Percentiles rank a stretch among this genome's conserved stretches.
These are phyloP conservation scores for Lepisosteus oculatus DNA, from an alignment of 2,113 vertebrate genomes.

Conservation along the genomic window DNA sequence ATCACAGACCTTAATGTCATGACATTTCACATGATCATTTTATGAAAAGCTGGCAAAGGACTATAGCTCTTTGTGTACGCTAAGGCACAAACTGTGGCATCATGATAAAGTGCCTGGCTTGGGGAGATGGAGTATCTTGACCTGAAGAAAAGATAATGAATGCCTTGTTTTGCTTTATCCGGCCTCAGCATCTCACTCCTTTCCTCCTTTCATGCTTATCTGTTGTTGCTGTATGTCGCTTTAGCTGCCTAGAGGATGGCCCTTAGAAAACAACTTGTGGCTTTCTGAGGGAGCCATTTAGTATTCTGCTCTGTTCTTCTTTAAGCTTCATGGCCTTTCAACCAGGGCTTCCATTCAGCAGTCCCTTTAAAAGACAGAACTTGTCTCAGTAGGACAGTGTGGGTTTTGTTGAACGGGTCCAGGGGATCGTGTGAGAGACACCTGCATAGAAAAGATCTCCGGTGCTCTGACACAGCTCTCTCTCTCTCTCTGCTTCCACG, in stretches of 20 bases:
- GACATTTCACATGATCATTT: no score
- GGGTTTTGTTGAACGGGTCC: constrained; percentile 5
- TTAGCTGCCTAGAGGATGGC: constrained; percentile 2
- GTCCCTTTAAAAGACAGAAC: constrained; percentile 10
- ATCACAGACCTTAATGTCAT: no score
- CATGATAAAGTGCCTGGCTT: neutral
- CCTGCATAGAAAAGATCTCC: neutral
- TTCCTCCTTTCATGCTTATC: constrained; percentile 25
- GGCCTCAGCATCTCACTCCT: neutral
- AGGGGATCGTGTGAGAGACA: neutral
- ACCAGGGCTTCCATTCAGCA: constrained; percentile 1
- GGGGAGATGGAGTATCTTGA: neutral
- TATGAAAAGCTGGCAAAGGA: no score
- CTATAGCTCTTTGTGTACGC: no score
- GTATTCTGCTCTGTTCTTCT: constrained; percentile 26
- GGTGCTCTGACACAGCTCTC: neutral
- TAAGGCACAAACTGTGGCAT: neutral
- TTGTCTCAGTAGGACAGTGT: constrained; percentile 11
- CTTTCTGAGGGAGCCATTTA: constrained; percentile 28
- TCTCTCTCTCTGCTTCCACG: neutral
- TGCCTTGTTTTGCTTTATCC: constrained; percentile 8
- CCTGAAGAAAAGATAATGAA: constrained; percentile 23
- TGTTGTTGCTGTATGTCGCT: constrained; percentile 24
- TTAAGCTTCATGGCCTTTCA: constrained; percentile 22
- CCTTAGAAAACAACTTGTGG: constrained; percentile 25